Conservation (phyloP, 2,797 vertebrate genomes). For the Chelidonichthys spinosus region DNA sequence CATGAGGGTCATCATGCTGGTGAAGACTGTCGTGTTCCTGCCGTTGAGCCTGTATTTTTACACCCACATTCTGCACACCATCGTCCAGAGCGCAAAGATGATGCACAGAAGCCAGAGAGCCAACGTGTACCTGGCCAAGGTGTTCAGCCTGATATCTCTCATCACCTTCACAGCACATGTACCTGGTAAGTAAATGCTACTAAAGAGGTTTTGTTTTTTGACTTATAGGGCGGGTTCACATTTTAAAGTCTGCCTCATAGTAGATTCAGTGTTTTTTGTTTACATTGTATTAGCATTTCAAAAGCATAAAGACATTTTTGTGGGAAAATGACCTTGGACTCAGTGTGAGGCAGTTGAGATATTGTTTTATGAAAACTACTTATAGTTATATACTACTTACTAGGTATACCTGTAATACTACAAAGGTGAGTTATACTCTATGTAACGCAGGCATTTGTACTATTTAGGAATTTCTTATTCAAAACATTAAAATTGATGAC, state of each 20-base stretch:
- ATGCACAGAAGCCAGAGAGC: constrained; percentile 70
- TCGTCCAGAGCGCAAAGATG: constrained; percentile 66
- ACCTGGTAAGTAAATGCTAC: constrained; percentile 56
- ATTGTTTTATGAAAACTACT: not conserved
- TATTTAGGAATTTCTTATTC: not conserved
- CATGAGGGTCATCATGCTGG: constrained; percentile 56
- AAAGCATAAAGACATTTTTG: not conserved
- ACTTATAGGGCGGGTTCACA: not conserved
- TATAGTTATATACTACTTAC: no score
- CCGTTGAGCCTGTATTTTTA: constrained; percentile 73
- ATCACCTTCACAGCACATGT: constrained; percentile 74
- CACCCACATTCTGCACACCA: constrained; percentile 63
- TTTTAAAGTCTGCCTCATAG: constrained; percentile 3
- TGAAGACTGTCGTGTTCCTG: constrained; percentile 53
- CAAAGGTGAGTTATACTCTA: not conserved
- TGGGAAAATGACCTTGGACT: not conserved
- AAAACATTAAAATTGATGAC: not conserved
- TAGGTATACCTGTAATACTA: not conserved
- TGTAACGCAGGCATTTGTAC: not conserved
- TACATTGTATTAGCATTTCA: not conserved
- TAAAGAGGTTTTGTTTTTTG: not conserved
- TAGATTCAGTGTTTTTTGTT: not conserved
- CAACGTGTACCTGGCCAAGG: constrained; percentile 68
- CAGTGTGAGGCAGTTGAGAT: not conserved
- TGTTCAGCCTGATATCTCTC: constrained; percentile 71